These are phyloP conservation scores for Rhinolophus sinicus DNA, from an alignment of 2,113 vertebrate genomes.

Conservation along the genomic window DNA sequence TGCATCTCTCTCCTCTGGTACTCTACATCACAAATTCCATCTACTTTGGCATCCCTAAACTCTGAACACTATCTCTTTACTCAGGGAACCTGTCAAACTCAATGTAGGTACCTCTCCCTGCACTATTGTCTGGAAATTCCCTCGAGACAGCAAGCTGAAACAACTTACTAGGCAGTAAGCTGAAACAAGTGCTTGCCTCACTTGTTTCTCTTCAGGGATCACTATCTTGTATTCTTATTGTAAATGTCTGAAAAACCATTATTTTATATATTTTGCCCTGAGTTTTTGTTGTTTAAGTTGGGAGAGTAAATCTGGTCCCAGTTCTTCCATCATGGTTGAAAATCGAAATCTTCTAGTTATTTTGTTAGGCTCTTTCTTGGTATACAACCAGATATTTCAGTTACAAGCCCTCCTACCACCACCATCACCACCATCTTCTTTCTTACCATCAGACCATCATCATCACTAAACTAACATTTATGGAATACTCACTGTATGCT, in stretches of 20 bases:
- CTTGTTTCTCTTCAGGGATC: not conserved
- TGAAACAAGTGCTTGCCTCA: not conserved
- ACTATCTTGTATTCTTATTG: not conserved
- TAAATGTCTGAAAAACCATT: not conserved
- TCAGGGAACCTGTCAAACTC: not conserved
- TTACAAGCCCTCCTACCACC: not conserved
- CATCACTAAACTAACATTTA: not conserved
- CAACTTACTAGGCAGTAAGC: too few species aligned
- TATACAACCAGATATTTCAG: not conserved
- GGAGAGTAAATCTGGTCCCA: not conserved
- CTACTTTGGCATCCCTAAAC: not conserved
- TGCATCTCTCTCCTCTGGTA: not conserved
- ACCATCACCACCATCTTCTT: not conserved
- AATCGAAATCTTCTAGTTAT: not conserved
- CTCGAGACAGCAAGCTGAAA: not conserved
- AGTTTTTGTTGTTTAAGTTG: conserved; percentile 10
- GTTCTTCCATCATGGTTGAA: not conserved
- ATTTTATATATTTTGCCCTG: not conserved
- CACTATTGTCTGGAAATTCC: not conserved
- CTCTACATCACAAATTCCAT: not conserved
- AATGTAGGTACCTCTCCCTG: not conserved
- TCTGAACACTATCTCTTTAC: not conserved
- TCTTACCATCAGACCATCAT: not conserved
- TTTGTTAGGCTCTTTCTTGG: not conserved
- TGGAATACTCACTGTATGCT: not conserved